These are phyloP conservation scores for Drosophila prosaltans DNA, from an alignment of 1,140 invertebrate species.

Conservation along the genomic window DNA sequence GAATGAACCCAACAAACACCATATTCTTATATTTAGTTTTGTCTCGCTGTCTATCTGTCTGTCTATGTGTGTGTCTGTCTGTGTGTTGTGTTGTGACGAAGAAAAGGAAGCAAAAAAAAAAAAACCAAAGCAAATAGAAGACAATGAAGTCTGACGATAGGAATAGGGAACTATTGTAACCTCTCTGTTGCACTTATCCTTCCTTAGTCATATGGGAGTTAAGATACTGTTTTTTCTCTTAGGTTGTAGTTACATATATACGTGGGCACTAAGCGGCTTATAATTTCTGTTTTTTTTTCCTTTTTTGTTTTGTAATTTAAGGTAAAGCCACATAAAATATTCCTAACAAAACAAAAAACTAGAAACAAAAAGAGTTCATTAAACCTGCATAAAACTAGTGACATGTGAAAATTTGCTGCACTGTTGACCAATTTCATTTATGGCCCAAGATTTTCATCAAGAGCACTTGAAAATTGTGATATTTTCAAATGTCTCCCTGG, in stretches of 20 bases:
- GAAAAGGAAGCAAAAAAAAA: conserved; percentile 33
- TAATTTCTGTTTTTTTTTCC: neutral
- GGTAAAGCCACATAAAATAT: conserved; percentile 23
- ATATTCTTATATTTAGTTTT: conserved; percentile 60
- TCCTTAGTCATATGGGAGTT: conserved; percentile 1
- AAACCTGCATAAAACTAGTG: conserved; percentile 3
- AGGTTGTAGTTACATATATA: conserved; percentile 8
- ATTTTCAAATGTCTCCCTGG: conserved; percentile 11
- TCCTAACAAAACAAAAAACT: neutral
- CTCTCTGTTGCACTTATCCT: conserved; percentile 20
- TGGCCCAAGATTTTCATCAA: conserved; percentile 7
- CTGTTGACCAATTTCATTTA: conserved; percentile 37
- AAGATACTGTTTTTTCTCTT: conserved; percentile 1
- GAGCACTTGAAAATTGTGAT: conserved; percentile 15
- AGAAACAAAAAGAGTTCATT: conserved; percentile 3
- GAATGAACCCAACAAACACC: conserved; percentile 1
- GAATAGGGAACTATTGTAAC: conserved; percentile 27
- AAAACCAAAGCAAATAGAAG: conserved; percentile 64
- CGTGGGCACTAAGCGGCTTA: conserved; percentile 47
- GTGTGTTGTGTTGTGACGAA: conserved; percentile 23
- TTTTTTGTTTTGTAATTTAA: conserved; percentile 6
- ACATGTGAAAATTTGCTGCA: neutral
- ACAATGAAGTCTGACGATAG: conserved; percentile 69
- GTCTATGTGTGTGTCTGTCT: conserved; percentile 25
- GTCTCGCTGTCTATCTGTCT: conserved; percentile 15